A percentile compares a stretch with the other conserved stretches of the same genome.
phyloP scores from a whole-genome alignment of 2,113 vertebrate species.

The Alethe diademata region DNA sequence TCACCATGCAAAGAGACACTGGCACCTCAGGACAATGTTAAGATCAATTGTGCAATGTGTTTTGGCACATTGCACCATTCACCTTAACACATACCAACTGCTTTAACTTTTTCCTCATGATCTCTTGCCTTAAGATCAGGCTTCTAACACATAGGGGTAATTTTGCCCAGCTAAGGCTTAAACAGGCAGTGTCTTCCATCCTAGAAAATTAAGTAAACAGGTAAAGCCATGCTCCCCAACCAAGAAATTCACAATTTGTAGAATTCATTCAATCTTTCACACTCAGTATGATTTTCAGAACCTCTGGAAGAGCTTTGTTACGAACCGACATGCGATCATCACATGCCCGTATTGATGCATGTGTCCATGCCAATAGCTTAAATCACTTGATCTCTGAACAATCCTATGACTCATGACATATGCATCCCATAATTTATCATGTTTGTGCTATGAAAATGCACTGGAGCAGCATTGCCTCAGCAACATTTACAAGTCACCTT shows the following conservation, averaged over 20 bases:
- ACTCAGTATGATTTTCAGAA: background rate
- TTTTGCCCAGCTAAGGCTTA: background rate
- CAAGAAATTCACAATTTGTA: background rate
- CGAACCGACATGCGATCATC: background rate
- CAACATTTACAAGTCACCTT: constrained; percentile 80
- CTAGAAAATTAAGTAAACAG: background rate
- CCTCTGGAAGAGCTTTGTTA: background rate
- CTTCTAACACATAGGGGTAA: background rate
- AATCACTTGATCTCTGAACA: constrained; percentile 72
- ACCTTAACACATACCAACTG: background rate
- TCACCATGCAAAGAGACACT: background rate
- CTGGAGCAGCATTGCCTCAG: constrained; percentile 74
- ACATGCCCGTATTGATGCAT: constrained; percentile 21
- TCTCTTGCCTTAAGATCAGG: background rate
- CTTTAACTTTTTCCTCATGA: background rate
- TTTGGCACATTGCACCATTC: background rate
- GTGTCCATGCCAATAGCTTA: constrained; percentile 41
- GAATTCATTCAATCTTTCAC: background rate
- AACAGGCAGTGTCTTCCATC: background rate
- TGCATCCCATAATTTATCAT: constrained; percentile 78
- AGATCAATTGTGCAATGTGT: background rate
- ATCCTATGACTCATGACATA: constrained; percentile 76
- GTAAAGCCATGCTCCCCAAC: background rate
- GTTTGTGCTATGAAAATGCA: constrained; percentile 73
- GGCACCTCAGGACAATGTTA: rapidly evolving